These are phyloP conservation scores for Sclerurus mexicanus DNA, from an alignment of 2,113 vertebrate genomes.

Conservation along the genomic window DNA sequence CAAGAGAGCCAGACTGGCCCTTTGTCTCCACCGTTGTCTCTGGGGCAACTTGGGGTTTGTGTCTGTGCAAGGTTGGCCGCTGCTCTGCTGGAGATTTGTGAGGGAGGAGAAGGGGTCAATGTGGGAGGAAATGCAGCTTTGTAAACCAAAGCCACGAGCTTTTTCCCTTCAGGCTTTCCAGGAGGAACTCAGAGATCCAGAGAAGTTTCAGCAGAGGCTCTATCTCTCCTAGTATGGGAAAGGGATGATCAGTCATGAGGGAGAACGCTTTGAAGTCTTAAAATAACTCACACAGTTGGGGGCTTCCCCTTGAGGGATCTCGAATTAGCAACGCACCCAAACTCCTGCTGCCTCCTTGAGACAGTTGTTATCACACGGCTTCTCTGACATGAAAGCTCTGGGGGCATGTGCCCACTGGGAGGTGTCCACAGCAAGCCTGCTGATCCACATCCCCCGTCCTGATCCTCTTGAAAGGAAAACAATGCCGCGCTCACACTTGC, in stretches of 20 bases:
- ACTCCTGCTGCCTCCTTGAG: background rate
- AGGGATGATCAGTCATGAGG: background rate
- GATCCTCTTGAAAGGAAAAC: background rate
- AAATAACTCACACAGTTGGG: background rate
- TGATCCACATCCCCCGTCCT: background rate
- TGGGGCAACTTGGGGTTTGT: background rate
- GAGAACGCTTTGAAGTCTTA: constrained; percentile 19
- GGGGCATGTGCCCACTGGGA: background rate
- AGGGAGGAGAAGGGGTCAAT: background rate
- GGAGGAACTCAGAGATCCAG: background rate
- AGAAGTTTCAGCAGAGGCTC: background rate
- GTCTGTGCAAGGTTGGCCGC: background rate
- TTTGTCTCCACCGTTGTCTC: background rate
- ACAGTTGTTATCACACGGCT: background rate
- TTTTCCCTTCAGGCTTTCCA: background rate
- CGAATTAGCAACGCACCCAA: background rate
- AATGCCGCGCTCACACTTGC: background rate
- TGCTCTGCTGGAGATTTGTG: background rate
- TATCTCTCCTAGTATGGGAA: background rate
- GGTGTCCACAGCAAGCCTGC: background rate
- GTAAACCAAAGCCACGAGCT: background rate
- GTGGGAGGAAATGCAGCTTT: background rate
- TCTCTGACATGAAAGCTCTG: background rate
- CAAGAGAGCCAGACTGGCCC: constrained; percentile 15
- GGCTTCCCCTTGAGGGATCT: background rate